phyloP scores from a whole-genome alignment of 2,888 invertebrate species.

The Perizoma flavofasciatum region DNA sequence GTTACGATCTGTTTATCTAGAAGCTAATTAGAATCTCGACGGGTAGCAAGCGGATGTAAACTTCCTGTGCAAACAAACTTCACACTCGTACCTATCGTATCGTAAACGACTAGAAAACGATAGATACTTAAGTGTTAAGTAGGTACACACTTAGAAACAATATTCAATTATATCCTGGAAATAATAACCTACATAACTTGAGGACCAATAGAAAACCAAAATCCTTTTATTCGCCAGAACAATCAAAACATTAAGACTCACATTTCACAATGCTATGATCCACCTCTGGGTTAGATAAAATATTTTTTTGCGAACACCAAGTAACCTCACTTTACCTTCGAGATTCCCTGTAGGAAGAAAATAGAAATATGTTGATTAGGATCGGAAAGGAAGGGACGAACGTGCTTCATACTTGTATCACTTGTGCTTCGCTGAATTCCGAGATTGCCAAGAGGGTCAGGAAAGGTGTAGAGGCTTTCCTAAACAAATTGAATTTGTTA shows the following conservation, averaged over 20 bases:
- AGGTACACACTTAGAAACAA: neutral
- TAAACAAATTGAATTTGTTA: conserved; percentile 40
- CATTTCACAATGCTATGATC: conserved; percentile 46
- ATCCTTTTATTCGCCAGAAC: conserved; percentile 36
- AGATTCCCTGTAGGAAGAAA: conserved; percentile 46
- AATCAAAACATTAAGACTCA: conserved; percentile 45
- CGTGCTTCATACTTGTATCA: conserved; percentile 43
- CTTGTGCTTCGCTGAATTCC: conserved; percentile 41
- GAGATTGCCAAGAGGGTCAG: conserved; percentile 42
- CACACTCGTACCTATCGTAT: conserved; percentile 10
- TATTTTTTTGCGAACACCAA: conserved; percentile 53
- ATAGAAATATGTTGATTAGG: conserved; percentile 51
- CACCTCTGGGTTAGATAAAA: conserved; percentile 45
- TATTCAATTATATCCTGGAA: conserved; percentile 6
- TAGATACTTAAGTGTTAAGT: too few relatives aligned
- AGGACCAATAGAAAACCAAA: conserved; percentile 20
- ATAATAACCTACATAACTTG: conserved; percentile 4
- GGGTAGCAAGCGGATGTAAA: conserved; percentile 18
- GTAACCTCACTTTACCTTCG: conserved; percentile 43
- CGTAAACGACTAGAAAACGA: conserved; percentile 12
- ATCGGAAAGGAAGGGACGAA: conserved; percentile 41
- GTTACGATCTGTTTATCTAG: conserved; percentile 22
- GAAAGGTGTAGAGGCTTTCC: conserved; percentile 27
- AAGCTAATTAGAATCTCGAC: conserved; percentile 23
- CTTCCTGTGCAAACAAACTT: conserved; percentile 19